Base-by-base conservation (phyloP, 2,888 invertebrate species). In the Hirtodrosophila cameraria region DNA sequence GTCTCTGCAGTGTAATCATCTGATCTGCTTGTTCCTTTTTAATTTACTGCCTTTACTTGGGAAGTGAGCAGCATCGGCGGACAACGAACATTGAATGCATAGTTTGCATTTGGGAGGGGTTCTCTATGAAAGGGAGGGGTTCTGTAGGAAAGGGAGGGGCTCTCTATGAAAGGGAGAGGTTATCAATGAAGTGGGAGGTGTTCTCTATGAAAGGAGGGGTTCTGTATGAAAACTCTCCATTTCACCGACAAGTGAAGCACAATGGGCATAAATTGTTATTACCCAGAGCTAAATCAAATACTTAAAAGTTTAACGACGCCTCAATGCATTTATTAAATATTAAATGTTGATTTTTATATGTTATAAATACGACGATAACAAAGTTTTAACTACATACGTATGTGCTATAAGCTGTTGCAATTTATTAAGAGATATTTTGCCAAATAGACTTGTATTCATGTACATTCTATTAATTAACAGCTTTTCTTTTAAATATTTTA, bases 51-150 rank as follows among this genome's bases (percentile, higher is more conserved):
- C 27, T 36, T 28, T 28, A 7, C 15, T 36, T 54, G 23, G 45
- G 28, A 28, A 38, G 13, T 43, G 43, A 36, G 36, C 43, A 23
- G 23, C 6, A 5, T 23, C 8, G 23, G 23, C 23, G 23, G 23
- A 30, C 28, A 36, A 36, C 15, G 28, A 25, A 27, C 55, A 33
- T 31, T 33, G 48, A 48, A 12, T 25, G 48, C 48, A 31, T 13
- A 39, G 33, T 39, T 41, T 39, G 31, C 48, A 55, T 33, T 48
- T 7, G 20, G 28, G 28, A 20, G 9, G 15, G 28, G 12, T 20
- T 9, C 16, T 7, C 12, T n/a, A n/a, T 12, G 15, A 45, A 23
- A 15, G 20, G 28, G 28, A 20, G 9, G 15, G 28, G 12, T 20
- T 9, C 16, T 7, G 16, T n/a, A n/a, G 9, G 15, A 45, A 23